Conservation (phyloP, 2,113 vertebrate species). For the Clinocottus analis region DNA sequence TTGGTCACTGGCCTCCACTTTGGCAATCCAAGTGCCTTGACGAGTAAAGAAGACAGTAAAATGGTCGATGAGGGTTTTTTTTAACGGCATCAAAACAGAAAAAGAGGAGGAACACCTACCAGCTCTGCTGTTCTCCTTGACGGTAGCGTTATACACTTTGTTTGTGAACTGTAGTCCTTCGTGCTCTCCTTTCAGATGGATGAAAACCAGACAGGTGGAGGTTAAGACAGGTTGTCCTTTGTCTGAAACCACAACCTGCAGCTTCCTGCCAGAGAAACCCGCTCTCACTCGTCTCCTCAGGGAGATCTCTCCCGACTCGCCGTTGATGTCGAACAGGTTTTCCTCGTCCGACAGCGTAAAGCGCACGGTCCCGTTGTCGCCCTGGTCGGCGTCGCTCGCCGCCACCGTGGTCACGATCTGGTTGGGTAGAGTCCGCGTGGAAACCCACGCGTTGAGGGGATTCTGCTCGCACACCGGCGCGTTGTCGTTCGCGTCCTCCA, state of each 20-base stretch:
- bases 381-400: slow-evolving; percentile 86
- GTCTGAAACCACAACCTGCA: slow-evolving; percentile 86
- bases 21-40: slow-evolving; percentile 87
- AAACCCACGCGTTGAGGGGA: slow-evolving; percentile 81
- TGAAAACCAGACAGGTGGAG: slow-evolving; percentile 85
- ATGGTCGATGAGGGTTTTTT: not conserved
- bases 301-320: slow-evolving; percentile 84
- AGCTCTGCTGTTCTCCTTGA: slow-evolving; percentile 88
- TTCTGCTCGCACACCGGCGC: slow-evolving; percentile 85
- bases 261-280: slow-evolving; percentile 79
- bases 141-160: slow-evolving; percentile 80
- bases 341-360: slow-evolving; percentile 81
- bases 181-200: slow-evolving; percentile 84
- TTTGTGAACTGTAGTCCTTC: slow-evolving; percentile 84
- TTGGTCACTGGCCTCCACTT: slow-evolving; percentile 83
- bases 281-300: slow-evolving; percentile 77
- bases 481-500: slow-evolving; percentile 95
- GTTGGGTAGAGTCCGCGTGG: slow-evolving; percentile 74
- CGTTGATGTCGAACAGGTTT: slow-evolving; percentile 83
- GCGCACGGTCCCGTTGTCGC: slow-evolving; percentile 85
- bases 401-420: slow-evolving; percentile 78
- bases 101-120: slow-evolving; percentile 73
- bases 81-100: not conserved
- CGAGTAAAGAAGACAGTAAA: slow-evolving; percentile 19
- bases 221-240: slow-evolving; percentile 82